Percentiles rank a stretch among this genome's conserved stretches.
Evolutionary conservation across 2,113 vertebrate species (phyloP).

Genomic region (Myrmecophaga tridactyla): DNA sequence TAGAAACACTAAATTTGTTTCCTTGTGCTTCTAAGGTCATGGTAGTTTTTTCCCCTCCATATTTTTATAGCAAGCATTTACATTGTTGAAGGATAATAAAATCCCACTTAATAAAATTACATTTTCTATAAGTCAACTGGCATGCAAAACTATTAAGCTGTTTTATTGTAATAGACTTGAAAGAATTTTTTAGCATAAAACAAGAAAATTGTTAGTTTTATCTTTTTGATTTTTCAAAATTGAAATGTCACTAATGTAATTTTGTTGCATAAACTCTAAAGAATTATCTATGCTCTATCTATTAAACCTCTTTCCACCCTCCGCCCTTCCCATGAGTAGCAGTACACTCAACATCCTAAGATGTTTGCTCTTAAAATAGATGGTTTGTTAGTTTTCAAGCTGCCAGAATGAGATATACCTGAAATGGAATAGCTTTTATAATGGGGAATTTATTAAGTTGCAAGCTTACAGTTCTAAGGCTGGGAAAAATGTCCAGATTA

Average conservation of each 20-base stretch:
- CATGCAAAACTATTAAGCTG: background rate
- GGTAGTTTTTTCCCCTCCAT: background rate
- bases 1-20: background rate
- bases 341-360: background rate
- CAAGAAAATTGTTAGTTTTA: background rate
- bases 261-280: background rate
- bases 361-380: background rate
- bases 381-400: no score
- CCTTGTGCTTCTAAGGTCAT: background rate
- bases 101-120: background rate
- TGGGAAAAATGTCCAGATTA: no score
- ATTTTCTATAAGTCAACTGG: background rate
- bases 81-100: conserved; percentile 11
- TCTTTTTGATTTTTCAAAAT: conserved; percentile 10
- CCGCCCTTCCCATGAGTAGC: background rate
- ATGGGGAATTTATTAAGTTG: no score
- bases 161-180: conserved; percentile 20
- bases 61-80: conserved; percentile 25
- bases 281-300: background rate
- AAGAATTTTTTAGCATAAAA: conserved; percentile 8
- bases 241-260: background rate
- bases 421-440: no score
- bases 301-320: background rate
- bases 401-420: no score
- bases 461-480: no score